phyloP scores from a whole-genome alignment of 2,888 invertebrate genomes.

The Uloborus plumipes region DNA sequence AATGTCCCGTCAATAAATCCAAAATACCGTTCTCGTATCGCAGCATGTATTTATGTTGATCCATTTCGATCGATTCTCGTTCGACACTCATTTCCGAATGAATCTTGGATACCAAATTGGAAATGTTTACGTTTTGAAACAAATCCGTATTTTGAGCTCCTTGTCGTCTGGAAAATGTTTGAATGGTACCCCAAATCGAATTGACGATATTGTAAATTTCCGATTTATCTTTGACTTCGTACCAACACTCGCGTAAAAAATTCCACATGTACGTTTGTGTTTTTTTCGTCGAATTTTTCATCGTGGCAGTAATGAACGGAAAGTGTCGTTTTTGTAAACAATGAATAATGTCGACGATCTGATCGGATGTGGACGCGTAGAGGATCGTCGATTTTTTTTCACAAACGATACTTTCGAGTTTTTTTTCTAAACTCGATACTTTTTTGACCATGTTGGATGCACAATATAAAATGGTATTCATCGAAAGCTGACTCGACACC shows the following conservation, averaged over 20 bases:
- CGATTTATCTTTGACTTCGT: background rate
- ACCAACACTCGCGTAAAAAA: constrained; percentile 14
- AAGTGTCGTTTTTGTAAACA: constrained; percentile 24
- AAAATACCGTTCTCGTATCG: constrained; percentile 7
- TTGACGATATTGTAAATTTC: constrained; percentile 1
- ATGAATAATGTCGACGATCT: background rate
- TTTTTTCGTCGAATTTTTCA: constrained; percentile 6
- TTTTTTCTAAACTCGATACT: background rate
- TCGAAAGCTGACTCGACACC: background rate
- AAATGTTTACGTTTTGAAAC: background rate
- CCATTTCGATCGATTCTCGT: constrained; percentile 18
- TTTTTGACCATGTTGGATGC: constrained; percentile 5
- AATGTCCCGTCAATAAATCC: constrained; percentile 31
- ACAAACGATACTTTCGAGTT: background rate
- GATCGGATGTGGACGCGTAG: background rate
- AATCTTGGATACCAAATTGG: constrained; percentile 1
- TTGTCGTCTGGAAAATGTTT: background rate
- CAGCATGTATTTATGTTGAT: constrained; percentile 32
- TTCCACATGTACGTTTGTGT: constrained; percentile 7
- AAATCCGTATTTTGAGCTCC: constrained; percentile 2
- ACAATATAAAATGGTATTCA: constrained; percentile 14
- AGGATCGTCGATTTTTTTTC: constrained; percentile 21
- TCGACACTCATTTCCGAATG: constrained; percentile 16
- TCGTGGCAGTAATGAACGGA: background rate
- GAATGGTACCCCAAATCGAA: constrained; percentile 9